These are phyloP conservation scores for Sarotherodon lohbergeri DNA, from an alignment of 2,113 vertebrate genomes.

Conservation along the genomic window DNA sequence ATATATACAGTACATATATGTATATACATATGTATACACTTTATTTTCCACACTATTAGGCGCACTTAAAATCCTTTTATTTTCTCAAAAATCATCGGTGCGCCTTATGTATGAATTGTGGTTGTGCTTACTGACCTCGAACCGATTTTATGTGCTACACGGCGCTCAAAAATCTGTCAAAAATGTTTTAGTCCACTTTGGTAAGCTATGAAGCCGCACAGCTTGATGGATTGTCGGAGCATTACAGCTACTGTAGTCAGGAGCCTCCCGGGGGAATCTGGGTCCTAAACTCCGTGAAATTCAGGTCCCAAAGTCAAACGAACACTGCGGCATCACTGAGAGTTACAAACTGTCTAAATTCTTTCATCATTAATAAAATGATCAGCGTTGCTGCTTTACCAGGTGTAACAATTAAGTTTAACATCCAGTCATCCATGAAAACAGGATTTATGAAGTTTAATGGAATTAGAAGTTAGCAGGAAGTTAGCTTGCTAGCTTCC, in stretches of 20 bases:
- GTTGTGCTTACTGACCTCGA: background rate
- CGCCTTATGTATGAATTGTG: rapidly evolving
- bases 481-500: no score
- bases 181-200: rapidly evolving
- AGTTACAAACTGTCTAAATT: no score
- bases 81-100: background rate
- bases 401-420: no score
- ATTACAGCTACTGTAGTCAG: background rate
- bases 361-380: no score
- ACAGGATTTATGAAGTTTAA: no score
- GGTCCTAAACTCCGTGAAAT: rapidly evolving
- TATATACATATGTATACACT: no score
- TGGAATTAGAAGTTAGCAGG: no score
- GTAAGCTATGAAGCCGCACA: rapidly evolving
- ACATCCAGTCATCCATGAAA: no score
- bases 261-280: background rate
- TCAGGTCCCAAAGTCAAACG: no score
- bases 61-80: background rate
- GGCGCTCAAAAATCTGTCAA: background rate
- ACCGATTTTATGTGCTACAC: background rate
- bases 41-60: rapidly evolving
- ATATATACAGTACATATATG: no score
- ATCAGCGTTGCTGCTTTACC: no score
- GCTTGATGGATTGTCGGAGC: background rate
- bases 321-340: no score